Percentiles rank a stretch among this genome's conserved stretches.
These are phyloP conservation scores for Microcebus griseorufus DNA, from an alignment of 2,113 vertebrate genomes.

Conservation along the genomic window DNA sequence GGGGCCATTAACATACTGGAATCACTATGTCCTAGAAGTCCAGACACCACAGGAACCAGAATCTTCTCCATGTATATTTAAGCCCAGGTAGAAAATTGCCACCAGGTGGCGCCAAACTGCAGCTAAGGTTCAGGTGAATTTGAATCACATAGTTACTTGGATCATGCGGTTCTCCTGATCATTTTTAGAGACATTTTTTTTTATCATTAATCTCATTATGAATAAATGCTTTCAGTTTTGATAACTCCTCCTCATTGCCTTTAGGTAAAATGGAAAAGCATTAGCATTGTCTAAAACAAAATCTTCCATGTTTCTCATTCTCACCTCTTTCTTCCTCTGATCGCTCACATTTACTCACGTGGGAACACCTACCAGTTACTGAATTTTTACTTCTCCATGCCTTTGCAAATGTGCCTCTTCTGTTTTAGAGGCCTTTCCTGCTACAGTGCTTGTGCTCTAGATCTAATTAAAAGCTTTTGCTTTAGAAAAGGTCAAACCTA, in stretches of 20 bases:
- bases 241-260: background rate
- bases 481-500: constrained; percentile 33
- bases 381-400: background rate
- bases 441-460: background rate
- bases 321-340: background rate
- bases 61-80: background rate
- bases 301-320: background rate
- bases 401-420: background rate
- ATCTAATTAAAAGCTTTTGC: constrained; percentile 40
- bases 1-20: background rate
- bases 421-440: background rate
- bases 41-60: background rate
- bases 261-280: background rate
- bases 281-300: background rate
- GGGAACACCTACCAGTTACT: background rate
- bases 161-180: background rate
- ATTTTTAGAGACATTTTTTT: background rate
- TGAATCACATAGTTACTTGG: background rate
- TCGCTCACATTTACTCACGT: background rate
- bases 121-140: constrained; percentile 46
- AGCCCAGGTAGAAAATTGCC: background rate
- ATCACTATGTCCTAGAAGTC: background rate
- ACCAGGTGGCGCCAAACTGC: constrained; percentile 69
- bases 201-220: background rate
- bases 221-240: background rate